phyloP scores from a whole-genome alignment of 2,113 vertebrate species.

The Cryptoleucopteryx plumbea region DNA sequence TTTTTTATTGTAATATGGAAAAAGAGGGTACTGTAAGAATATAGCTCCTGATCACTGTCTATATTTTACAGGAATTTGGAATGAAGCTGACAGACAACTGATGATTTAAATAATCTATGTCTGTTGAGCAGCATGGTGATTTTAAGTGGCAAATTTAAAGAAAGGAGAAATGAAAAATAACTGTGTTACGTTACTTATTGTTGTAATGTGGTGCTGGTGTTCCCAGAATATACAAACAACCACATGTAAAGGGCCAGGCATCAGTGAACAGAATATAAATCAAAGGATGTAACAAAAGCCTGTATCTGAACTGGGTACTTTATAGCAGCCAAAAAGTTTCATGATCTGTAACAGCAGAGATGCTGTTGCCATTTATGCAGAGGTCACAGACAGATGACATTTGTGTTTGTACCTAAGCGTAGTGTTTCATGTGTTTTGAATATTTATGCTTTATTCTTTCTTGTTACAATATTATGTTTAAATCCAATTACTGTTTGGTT shows the following conservation, averaged over 20 bases:
- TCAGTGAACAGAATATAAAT: background rate
- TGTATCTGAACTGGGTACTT: background rate
- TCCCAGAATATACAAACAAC: background rate
- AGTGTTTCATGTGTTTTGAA: background rate
- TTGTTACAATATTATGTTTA: background rate
- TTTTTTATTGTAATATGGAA: background rate
- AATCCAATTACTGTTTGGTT: background rate
- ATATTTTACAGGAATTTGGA: background rate
- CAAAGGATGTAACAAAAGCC: background rate
- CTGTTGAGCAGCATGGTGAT: background rate
- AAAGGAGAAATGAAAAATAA: background rate
- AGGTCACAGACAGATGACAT: background rate
- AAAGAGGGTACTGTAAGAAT: background rate
- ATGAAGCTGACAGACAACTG: background rate
- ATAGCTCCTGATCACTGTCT: background rate
- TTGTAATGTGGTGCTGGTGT: background rate
- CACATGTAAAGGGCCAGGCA: background rate
- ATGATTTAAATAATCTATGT: background rate
- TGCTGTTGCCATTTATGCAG: background rate
- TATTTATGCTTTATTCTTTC: background rate
- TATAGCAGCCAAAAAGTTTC: background rate
- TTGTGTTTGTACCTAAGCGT: background rate
- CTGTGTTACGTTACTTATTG: background rate
- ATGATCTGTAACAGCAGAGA: background rate
- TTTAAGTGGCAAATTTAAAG: background rate